Conservation (phyloP, 1,140 invertebrate genomes). For the Drosophila nasuta region DNA sequence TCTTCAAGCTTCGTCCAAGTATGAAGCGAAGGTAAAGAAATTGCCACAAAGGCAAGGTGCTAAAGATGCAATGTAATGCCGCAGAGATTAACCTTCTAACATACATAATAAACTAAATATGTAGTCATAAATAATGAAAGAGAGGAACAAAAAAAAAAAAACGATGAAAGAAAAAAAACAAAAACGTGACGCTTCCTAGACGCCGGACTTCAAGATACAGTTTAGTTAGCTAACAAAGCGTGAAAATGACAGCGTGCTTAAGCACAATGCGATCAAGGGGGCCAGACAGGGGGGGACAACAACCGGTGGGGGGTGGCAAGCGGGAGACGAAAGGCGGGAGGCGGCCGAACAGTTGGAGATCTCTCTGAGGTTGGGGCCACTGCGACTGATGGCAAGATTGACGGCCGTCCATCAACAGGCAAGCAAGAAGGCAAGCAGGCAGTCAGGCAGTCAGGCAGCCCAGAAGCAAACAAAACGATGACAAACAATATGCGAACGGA, state of each 20-base stretch:
- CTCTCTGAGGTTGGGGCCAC: constrained; percentile 20
- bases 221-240: constrained; percentile 82
- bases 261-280: constrained; percentile 40
- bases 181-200: constrained; percentile 57
- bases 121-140: constrained; percentile 55
- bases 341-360: constrained; percentile 1
- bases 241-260: constrained; percentile 72
- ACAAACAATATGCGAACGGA: constrained; percentile 66
- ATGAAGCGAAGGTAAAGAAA: constrained; percentile 42
- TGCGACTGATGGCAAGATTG: constrained; percentile 45
- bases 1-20: constrained; percentile 30
- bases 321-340: neutral
- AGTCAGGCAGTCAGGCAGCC: neutral
- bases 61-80: constrained; percentile 75
- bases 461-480: constrained; percentile 67
- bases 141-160: constrained; percentile 22
- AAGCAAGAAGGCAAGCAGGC: constrained; percentile 24
- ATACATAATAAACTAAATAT: constrained; percentile 70
- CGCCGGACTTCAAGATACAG: constrained; percentile 55
- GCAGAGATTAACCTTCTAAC: constrained; percentile 79
- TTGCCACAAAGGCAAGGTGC: constrained; percentile 52
- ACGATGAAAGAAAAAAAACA: constrained; percentile 2
- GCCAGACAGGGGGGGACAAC: too few relatives aligned
- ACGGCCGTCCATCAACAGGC: constrained; percentile 51
- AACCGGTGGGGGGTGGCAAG: neutral